Evolutionary conservation across 2,797 vertebrate genomes (phyloP), one percentile per base, ranked within the genome.

Genomic region (Muscicapa comitata): DNA sequence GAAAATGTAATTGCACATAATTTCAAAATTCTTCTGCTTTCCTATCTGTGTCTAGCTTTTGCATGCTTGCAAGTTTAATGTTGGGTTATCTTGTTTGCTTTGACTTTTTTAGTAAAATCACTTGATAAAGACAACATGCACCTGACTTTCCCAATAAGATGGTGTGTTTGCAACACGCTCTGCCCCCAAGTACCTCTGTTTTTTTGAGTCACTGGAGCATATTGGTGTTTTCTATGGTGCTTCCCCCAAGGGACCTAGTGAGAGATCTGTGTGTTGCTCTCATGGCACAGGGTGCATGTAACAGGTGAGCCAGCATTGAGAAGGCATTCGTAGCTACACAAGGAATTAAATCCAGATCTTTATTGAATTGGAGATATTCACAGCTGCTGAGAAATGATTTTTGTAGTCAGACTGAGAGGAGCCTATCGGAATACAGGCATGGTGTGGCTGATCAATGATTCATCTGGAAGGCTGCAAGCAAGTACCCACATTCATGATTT

Each of bases 211-310:
- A 17, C 24, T 45, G 63, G 23, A 45, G 11, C 4, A 0, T 51
- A 3, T 11, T 88, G 62, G 20, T 70, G 16, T 59, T 57, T n/a
- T n/a, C 12, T 58, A 1, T 0, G 5, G 9, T 29, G 24, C 13
- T 58, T 51, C 12, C 8, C 78, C 0, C 15, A 18, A 20, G 50
- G 31, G 63, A 54, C 40, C 8, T 38, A 0, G 1, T 25, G 72
- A 11, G 47, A 53, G 47, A 10, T 67, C 13, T 66, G 14, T 43
- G 19, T 58, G 26, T 28, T 47, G 21, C 28, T 75, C 4, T 40
- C 1, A 0, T 37, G 31, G 48, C 9, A 4, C 3, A n/a, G 28
- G 15, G 29, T 55, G 20, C 15, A 5, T 31, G 0, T 28, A 58
- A 14, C 26, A 40, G 23, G 13, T 50, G 29, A 81, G 15, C 38